These are phyloP conservation scores for Stratiolaelaps scimitus DNA, from an alignment of 1,140 invertebrate species.

Conservation along the genomic window DNA sequence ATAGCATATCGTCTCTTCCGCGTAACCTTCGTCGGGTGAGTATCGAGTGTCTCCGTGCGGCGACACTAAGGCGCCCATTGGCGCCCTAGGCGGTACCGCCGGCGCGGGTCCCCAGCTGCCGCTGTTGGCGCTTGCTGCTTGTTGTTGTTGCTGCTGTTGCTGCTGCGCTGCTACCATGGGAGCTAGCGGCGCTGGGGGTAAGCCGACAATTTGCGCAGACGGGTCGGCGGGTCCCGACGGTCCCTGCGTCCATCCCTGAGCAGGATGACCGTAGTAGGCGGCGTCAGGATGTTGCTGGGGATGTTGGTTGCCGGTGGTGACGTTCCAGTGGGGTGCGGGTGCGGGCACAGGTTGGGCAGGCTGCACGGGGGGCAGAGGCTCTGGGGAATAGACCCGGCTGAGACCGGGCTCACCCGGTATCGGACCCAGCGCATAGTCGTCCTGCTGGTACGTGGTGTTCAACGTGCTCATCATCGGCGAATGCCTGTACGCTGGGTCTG, in stretches of 20 bases:
- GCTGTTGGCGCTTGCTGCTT: constrained; percentile 17
- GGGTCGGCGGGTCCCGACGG: too few species aligned
- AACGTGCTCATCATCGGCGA: constrained; percentile 32
- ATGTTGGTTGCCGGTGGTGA: too few species aligned
- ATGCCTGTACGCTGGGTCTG: constrained; percentile 30
- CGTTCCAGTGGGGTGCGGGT: too few species aligned
- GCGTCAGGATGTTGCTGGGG: too few species aligned
- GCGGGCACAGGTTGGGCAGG: not conserved
- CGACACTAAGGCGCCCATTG: constrained; percentile 30
- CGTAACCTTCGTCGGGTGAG: constrained; percentile 75
- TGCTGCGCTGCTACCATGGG: not conserved
- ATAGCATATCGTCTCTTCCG: constrained; percentile 51
- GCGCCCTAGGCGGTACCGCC: constrained; percentile 25
- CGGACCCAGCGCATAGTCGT: constrained; percentile 30
- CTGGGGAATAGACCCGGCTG: constrained; percentile 27
- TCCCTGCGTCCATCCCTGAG: too few species aligned
- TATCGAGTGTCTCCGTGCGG: constrained; percentile 46
- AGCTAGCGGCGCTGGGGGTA: constrained; percentile 3
- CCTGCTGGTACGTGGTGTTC: constrained; percentile 30
- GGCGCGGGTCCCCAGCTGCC: constrained; percentile 28
- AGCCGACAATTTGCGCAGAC: too few species aligned
- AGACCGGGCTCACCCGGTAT: constrained; percentile 30
- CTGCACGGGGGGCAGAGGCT: constrained; percentile 18
- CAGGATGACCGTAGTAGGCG: too few species aligned
- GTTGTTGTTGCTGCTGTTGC: constrained; percentile 21